Base-by-base conservation (phyloP, 2,113 vertebrate genomes). In the Odocoileus hemionus region DNA sequence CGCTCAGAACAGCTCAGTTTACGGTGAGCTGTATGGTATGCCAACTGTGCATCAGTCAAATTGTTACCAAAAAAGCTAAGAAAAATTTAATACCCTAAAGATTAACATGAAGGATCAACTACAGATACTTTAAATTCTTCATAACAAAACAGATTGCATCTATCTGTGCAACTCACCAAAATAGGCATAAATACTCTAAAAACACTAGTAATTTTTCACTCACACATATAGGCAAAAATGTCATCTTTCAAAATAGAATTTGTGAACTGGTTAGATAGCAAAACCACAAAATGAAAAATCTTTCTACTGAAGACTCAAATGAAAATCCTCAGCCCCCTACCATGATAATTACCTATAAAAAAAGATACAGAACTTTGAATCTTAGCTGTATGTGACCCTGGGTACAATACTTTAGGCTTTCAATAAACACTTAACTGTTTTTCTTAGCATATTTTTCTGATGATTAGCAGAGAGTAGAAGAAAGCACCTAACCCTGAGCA, bases 251-350 rank as follows among this genome's bases (percentile, higher is more conserved):
- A 84, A 94, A 45, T 17, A 94, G 23, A 45, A 83, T 88, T 25
- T 88, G 50, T 78, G 39, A 96, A 79, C 33, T 60, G 47, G 33
- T 84, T 96, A 67, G 76, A 52, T 36, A 96, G 14, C 64, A 79
- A 94, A 96, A 79, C 28, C 52, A 96, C 50, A 80, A 92, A 89
- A 92, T 55, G 89, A 43, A 85, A 93, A 64, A 36, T 36, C 47
- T 58, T 89, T 82, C 67, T 33, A 83, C 1, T 88, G 3, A 83
- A 74, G 52, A 61, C 10, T 58, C 52, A 79, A 47, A 89, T 78
- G 16, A 89, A 61, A 89, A 87, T 85, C 76, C 26, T 91, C 54
- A 83, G 36, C 28, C 45, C 0, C 50, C 1, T 28, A 93, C 25
- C 10, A 80, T 16, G 3, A 55, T 50, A 84, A 61, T 61, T 74